These are phyloP conservation scores for Latheticus oryzae DNA, from an alignment of 2,888 invertebrate species.

Conservation along the genomic window DNA sequence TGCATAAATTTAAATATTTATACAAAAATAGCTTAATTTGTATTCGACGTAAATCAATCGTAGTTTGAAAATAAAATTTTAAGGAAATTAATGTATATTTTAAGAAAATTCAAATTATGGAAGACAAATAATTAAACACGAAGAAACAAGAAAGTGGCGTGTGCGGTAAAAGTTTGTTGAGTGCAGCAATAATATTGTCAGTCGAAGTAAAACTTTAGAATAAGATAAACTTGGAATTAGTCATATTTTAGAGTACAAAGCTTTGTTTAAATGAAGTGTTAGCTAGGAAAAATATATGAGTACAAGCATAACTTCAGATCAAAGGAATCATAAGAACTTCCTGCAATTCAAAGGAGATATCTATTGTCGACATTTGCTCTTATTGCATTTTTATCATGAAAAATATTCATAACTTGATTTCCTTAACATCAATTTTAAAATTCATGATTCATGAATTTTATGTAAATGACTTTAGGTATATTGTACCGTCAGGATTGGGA, in stretches of 20 bases:
- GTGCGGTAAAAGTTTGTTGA: slow-evolving; percentile 30
- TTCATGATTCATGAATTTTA: slow-evolving; percentile 49
- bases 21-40: slow-evolving; percentile 8
- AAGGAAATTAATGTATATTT: slow-evolving; percentile 1
- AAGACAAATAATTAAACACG: slow-evolving; percentile 29
- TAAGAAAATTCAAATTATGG: slow-evolving; percentile 11
- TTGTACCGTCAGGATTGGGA: slow-evolving; percentile 46
- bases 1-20: slow-evolving; percentile 27
- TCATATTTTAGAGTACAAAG: slow-evolving; percentile 22
- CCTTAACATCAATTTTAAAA: slow-evolving; percentile 47
- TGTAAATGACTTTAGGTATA: slow-evolving; percentile 48
- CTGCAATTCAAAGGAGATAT: slow-evolving; percentile 34
- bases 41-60: slow-evolving; percentile 22
- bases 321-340: slow-evolving; percentile 27
- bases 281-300: slow-evolving; percentile 26
- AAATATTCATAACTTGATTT: slow-evolving; percentile 46
- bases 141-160: slow-evolving; percentile 32
- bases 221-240: slow-evolving; percentile 37
- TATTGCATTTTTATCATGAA: slow-evolving; percentile 45
- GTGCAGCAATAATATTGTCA: slow-evolving; percentile 25
- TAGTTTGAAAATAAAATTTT: slow-evolving; percentile 6
- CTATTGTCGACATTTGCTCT: slow-evolving; percentile 43
- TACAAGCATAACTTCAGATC: no score
- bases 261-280: slow-evolving; percentile 29
- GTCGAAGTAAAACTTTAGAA: slow-evolving; percentile 32